Evolutionary conservation across 2,888 invertebrate genomes (phyloP).

Genomic region (Malthinus seriepunctatus): DNA sequence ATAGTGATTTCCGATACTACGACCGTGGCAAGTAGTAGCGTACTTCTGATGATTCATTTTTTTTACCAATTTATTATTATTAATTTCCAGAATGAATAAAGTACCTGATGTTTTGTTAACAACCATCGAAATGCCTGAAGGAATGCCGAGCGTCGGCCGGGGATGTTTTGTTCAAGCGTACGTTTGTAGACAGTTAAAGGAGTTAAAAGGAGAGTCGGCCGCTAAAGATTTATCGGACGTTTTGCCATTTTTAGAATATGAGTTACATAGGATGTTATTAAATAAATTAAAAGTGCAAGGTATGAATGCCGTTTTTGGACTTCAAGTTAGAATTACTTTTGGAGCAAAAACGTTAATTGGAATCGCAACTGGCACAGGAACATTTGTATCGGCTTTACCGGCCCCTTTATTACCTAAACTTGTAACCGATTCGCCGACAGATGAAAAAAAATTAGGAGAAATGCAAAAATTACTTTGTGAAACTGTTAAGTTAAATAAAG

Average conservation of each 20-base stretch:
- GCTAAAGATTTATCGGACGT: conserved; percentile 95
- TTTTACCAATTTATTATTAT: conserved; percentile 5
- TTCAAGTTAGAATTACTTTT: conserved; percentile 71
- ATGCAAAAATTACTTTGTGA: conserved; percentile 72
- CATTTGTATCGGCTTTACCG: conserved; percentile 77
- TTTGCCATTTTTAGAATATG: conserved; percentile 94
- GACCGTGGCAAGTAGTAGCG: no score
- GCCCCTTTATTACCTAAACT: conserved; percentile 74
- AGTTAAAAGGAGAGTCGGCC: conserved; percentile 79
- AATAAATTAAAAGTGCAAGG: conserved; percentile 92
- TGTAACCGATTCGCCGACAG: conserved; percentile 66
- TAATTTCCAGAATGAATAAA: conserved; percentile 67
- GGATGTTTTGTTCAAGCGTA: conserved; percentile 73
- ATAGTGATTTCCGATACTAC: no score
- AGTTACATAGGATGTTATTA: conserved; percentile 86
- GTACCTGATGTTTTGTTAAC: conserved; percentile 91
- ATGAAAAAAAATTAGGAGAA: conserved; percentile 67
- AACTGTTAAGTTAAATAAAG: conserved; percentile 71
- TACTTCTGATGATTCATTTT: no score
- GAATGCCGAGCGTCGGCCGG: conserved; percentile 72
- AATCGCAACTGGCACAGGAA: conserved; percentile 86
- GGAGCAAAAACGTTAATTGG: conserved; percentile 89
- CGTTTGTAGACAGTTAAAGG: conserved; percentile 76
- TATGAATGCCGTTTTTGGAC: conserved; percentile 91
- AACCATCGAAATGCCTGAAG: conserved; percentile 83